phyloP scores from a whole-genome alignment of 2,113 vertebrate genomes.

The Hippotragus niger region DNA sequence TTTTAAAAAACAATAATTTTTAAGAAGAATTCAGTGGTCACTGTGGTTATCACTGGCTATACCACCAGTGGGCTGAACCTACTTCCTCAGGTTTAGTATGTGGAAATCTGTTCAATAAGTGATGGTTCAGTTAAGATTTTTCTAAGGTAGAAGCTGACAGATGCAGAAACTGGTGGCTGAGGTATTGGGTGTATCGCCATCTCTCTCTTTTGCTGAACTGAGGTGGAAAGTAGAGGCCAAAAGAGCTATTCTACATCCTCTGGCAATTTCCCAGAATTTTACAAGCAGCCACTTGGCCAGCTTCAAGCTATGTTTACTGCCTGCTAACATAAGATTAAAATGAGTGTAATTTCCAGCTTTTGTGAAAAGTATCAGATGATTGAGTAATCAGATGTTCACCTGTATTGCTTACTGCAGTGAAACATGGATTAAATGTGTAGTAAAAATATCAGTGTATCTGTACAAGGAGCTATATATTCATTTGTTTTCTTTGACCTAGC shows the following conservation, averaged over 20 bases:
- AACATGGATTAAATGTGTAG: slow-evolving; percentile 60
- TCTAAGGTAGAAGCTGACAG: background rate
- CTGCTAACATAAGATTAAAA: slow-evolving; percentile 42
- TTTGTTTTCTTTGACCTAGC: slow-evolving; percentile 47
- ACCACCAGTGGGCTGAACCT: background rate
- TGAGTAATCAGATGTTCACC: slow-evolving; percentile 53
- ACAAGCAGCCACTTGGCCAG: background rate
- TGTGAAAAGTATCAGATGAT: slow-evolving; percentile 56
- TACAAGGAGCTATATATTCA: slow-evolving; percentile 42
- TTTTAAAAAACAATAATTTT: background rate
- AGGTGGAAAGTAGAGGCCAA: background rate
- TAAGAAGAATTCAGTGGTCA: background rate
- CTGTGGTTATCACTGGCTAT: background rate
- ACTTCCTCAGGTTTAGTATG: background rate
- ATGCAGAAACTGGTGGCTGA: background rate
- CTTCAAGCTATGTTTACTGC: slow-evolving; percentile 29
- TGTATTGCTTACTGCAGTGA: slow-evolving; percentile 43
- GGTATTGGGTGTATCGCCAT: background rate
- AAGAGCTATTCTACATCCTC: background rate
- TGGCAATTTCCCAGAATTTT: background rate
- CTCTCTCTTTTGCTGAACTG: background rate
- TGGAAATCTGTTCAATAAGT: background rate
- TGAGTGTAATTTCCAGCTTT: slow-evolving; percentile 55
- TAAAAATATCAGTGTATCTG: slow-evolving; percentile 62
- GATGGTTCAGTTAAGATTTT: background rate